phyloP scores from a whole-genome alignment of 2,888 invertebrate genomes.

The Ophion ventricosus region DNA sequence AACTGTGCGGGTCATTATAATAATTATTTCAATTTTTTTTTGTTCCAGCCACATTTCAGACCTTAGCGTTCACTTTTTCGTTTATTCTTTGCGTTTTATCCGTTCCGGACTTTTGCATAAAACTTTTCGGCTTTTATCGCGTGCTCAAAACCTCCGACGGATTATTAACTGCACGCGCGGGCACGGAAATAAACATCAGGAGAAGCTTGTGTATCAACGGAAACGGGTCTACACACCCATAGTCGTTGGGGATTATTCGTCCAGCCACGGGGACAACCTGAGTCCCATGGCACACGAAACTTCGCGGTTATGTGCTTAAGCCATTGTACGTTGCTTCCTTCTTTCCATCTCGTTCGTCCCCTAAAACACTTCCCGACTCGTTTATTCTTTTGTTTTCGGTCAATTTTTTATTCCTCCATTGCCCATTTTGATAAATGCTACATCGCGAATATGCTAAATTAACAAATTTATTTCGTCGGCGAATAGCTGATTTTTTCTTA shows the following conservation, averaged over 20 bases:
- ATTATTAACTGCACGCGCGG: constrained; percentile 78
- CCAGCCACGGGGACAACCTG: constrained; percentile 60
- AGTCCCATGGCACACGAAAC: constrained; percentile 46
- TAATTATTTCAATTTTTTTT: constrained; percentile 60
- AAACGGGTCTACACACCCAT: constrained; percentile 64
- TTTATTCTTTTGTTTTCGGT: constrained; percentile 9
- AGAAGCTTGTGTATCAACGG: constrained; percentile 72
- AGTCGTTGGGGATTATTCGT: constrained; percentile 63
- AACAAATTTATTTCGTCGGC: not conserved
- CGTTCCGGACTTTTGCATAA: constrained; percentile 50
- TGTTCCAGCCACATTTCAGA: constrained; percentile 4
- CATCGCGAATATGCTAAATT: not conserved
- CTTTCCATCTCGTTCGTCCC: constrained; percentile 42
- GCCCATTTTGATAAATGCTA: constrained; percentile 2
- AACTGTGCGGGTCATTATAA: constrained; percentile 53
- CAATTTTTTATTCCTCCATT: not conserved
- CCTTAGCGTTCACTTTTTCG: constrained; percentile 16
- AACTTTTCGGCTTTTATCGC: constrained; percentile 71
- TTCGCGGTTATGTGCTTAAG: constrained; percentile 55
- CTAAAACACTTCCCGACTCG: constrained; percentile 20
- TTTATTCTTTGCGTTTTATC: constrained; percentile 26
- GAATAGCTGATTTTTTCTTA: too few relatives aligned
- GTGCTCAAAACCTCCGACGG: constrained; percentile 70
- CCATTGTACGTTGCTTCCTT: constrained; percentile 42
- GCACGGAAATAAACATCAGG: constrained; percentile 58